Percentiles rank a stretch among this genome's conserved stretches.
phyloP scores from a whole-genome alignment of 2,113 vertebrate genomes.

The Chaetorhynchus papuensis region DNA sequence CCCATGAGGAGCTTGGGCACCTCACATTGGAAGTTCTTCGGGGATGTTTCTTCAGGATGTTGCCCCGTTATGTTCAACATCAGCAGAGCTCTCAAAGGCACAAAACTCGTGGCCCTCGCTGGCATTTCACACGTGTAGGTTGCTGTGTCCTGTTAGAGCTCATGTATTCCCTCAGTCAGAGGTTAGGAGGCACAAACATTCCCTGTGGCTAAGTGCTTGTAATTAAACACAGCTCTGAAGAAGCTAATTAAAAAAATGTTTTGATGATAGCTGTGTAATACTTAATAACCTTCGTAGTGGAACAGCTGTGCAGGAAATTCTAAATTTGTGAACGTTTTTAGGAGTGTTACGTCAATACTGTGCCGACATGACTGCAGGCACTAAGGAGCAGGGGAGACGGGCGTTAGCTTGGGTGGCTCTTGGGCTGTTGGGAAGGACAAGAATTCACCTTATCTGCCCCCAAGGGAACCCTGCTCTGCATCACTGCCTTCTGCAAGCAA shows the following conservation, averaged over 20 bases:
- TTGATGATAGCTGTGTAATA: conserved; percentile 24
- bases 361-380: not conserved
- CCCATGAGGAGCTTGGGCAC: not conserved
- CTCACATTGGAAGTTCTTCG: not conserved
- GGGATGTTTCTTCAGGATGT: not conserved
- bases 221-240: conserved; percentile 50
- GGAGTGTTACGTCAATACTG: not conserved
- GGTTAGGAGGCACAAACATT: not conserved
- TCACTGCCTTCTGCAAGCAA: not conserved
- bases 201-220: conserved; percentile 39
- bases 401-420: not conserved
- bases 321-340: not conserved
- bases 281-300: conserved; percentile 24
- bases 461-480: not conserved
- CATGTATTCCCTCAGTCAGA: not conserved
- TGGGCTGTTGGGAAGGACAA: not conserved
- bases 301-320: conserved; percentile 33
- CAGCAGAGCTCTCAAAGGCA: not conserved
- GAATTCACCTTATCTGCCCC: not conserved
- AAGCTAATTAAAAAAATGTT: conserved; percentile 52
- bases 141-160: not conserved
- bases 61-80: not conserved
- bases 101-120: not conserved
- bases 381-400: not conserved
- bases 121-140: not conserved